Evolutionary conservation across 2,113 vertebrate species (phyloP), one percentile per base, ranked within the genome.

Genomic region (Cinclus cinclus): DNA sequence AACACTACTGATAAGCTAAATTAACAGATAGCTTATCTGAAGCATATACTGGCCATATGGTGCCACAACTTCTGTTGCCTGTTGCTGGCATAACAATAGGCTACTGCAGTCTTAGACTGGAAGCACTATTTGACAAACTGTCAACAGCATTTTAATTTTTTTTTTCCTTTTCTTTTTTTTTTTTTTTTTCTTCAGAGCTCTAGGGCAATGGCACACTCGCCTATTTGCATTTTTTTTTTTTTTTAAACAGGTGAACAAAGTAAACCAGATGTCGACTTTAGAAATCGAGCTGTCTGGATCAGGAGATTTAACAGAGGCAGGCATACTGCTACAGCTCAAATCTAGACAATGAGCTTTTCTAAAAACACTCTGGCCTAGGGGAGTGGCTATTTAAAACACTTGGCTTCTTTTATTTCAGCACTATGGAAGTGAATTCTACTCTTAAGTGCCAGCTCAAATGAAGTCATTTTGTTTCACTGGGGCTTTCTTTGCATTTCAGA

Each of bases 41-140:
- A 98, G 98, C 98, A 98, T 98, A 99, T 98, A 99, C 97, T 94
- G 98, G 98, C 99, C 99, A 99, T 99, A 99, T 99, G 99, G 99
- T 99, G 98, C 97, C 98, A 98, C 98, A 98, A 98, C 98, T 98
- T 98, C 98, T 97, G 96, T 98, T 96, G 98, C 99, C 98, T 99
- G 99, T 99, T 99, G 99, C 98, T 98, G 98, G 97, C 97, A 95
- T 98, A 98, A 99, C 99, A 99, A 99, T 99, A 97, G 98, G 97
- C 97, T 94, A 95, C 97, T 95, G 97, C 97, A 98, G 98, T 98
- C 97, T 97, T 97, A 96, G 97, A 98, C 97, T 98, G 98, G 97
- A 97, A 98, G 98, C 97, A 97, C 97, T 97, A 95, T 97, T 90
- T 96, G 97, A 98, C 98, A 98, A 98, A 98, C 98, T 97, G 98